Evolutionary conservation across 2,797 vertebrate genomes (phyloP).

Genomic region (Xenentodon cancila): DNA sequence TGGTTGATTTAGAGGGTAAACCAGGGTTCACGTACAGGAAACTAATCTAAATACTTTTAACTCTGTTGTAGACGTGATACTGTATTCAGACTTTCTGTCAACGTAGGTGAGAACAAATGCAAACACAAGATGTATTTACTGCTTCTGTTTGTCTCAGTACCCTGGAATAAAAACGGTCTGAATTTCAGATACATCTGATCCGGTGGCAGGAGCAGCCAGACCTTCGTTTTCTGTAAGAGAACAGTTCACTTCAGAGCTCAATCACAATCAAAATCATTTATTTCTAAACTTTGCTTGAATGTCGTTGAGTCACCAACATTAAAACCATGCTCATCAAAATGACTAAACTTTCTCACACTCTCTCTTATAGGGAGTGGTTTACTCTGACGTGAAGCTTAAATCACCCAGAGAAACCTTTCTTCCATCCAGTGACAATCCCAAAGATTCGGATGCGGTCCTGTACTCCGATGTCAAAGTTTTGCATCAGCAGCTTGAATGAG

Average conservation of each 20-base stretch:
- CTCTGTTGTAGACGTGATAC: slow-evolving; percentile 12
- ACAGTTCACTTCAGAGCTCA: slow-evolving; percentile 32
- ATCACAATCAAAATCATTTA: background rate
- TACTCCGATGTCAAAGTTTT: slow-evolving; percentile 48
- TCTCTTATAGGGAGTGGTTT: slow-evolving; percentile 54
- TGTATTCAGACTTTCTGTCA: background rate
- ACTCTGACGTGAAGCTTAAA: slow-evolving; percentile 46
- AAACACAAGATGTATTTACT: background rate
- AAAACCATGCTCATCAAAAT: background rate
- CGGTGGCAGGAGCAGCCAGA: slow-evolving; percentile 2
- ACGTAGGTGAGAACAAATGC: slow-evolving; percentile 47
- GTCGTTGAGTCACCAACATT: background rate
- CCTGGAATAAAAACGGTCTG: background rate
- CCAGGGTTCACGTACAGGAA: background rate
- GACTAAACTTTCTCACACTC: background rate
- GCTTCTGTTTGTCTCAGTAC: slow-evolving; percentile 8
- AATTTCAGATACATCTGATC: slow-evolving; percentile 43
- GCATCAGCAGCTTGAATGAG: background rate
- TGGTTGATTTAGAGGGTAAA: too few relatives aligned
- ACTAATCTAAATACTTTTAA: slow-evolving; percentile 11
- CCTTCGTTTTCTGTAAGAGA: slow-evolving; percentile 34
- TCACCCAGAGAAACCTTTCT: background rate
- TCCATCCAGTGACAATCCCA: slow-evolving; percentile 2
- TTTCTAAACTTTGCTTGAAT: background rate
- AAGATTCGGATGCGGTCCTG: slow-evolving; percentile 31